Conservation (phyloP, 2,113 vertebrate species). For the Pelusios castaneus region DNA sequence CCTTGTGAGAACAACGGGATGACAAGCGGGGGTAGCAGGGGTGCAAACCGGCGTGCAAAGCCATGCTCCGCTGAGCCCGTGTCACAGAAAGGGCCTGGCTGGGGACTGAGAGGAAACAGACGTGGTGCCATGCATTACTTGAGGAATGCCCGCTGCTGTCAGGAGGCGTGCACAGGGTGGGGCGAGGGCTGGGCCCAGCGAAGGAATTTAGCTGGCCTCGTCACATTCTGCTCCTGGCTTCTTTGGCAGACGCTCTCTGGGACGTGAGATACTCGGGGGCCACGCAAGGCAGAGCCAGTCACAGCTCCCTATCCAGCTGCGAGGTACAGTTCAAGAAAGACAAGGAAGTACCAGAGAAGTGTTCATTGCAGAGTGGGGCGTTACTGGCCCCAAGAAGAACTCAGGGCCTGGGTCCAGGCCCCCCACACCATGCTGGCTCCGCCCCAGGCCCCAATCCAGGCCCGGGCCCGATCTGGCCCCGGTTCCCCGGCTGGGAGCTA, state of each 20-base stretch:
- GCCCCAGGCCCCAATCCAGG: too few species aligned
- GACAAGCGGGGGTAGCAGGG: too few species aligned
- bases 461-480: too few species aligned
- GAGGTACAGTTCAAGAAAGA: background rate
- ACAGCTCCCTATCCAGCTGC: background rate
- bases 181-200: too few species aligned
- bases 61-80: too few species aligned
- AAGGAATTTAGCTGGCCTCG: background rate
- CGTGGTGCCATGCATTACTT: too few species aligned
- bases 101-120: background rate
- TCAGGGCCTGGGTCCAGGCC: too few species aligned
- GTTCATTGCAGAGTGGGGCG: background rate
- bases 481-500: too few species aligned
- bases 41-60: background rate
- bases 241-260: background rate
- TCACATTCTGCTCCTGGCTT: background rate
- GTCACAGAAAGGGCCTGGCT: too few species aligned
- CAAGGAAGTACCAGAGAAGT: background rate
- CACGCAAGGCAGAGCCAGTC: background rate
- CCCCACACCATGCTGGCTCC: too few species aligned
- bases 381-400: too few species aligned
- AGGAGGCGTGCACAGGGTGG: background rate
- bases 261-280: too few species aligned
- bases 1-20: background rate
- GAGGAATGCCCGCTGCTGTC: background rate